Conservation (phyloP, 2,797 vertebrate genomes). For the Tenualosa thibaudeaui region DNA sequence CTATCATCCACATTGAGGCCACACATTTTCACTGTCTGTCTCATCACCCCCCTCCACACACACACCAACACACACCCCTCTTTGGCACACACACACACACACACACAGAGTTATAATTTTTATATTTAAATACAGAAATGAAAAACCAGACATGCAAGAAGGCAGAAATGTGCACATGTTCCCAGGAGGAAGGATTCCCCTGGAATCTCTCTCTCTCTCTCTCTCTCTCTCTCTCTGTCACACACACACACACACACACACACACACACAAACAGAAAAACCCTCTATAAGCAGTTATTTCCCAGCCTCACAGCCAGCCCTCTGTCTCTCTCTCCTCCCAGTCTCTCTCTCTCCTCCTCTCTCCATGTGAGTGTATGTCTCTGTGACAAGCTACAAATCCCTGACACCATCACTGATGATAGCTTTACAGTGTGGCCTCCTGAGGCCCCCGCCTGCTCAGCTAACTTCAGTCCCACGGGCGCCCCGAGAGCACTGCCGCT, state of each 20-base stretch:
- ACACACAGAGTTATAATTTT: conserved; percentile 39
- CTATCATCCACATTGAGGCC: neutral
- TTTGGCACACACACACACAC: conserved; percentile 30
- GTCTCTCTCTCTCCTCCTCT: conserved; percentile 37
- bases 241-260: conserved; percentile 15
- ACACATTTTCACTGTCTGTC: conserved; percentile 47
- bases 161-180: conserved; percentile 48
- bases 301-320: conserved; percentile 69
- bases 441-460: conserved; percentile 70
- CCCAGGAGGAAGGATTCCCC: conserved; percentile 27
- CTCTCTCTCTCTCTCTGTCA: no score
- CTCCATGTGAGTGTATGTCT: conserved; percentile 57
- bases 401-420: conserved; percentile 78
- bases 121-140: conserved; percentile 48
- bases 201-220: neutral
- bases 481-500: conserved; percentile 10
- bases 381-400: conserved; percentile 81
- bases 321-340: conserved; percentile 48
- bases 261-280: conserved; percentile 16
- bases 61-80: conserved; percentile 42
- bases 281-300: conserved; percentile 71
- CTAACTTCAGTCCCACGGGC: conserved; percentile 51
- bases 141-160: conserved; percentile 37
- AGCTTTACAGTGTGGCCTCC: conserved; percentile 75
- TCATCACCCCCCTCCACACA: conserved; percentile 43